Base-by-base conservation (phyloP, 2,113 vertebrate genomes). In the Megaleporinus macrocephalus region DNA sequence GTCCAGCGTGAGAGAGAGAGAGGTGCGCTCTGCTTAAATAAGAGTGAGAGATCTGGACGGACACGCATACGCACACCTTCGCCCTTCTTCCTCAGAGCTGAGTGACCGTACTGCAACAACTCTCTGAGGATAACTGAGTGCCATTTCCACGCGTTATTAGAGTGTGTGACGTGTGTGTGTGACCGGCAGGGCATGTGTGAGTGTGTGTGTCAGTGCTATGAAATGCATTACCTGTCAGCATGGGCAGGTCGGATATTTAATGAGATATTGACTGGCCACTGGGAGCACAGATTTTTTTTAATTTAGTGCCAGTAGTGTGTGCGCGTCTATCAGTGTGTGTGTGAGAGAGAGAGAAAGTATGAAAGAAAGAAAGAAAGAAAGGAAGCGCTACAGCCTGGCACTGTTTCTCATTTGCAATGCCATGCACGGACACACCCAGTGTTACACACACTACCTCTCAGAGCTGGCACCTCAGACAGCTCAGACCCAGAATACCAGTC, bases 221-320 rank as follows among this genome's bases (percentile, higher is more conserved):
- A 86, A 84, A 87, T 80, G 78, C 79, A 87, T 89, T 87, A 84
- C 82, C 82, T 82, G 82, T 59, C 81, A 79, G 73, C 51, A 79
- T 81, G 73, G 79, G 73, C 65, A 73, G 85, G 86, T 86, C 71
- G 87, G 87, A 91, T 93, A 88, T 63, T 91, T 94, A 94, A 94
- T 94, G 92, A 94, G 92, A 93, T 94, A 95, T 94, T 92, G 93
- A 93, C 91, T 92, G 91, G 87, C 90, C 91, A 93, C 93, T 89
- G 91, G 93, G 89, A 90, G 89, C 90, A 93, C 93, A 90, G 93
- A 93, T 94, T 93, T 95, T 5, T 95, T 5, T 92, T 94, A 80
- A 93, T 94, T 94, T 92, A 90, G 90, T 90, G 86, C 73, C 88
- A 90, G 61, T 85, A 82, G 88, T 86, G 85, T 82, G 82, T 86